Percentiles rank a stretch among this genome's conserved stretches.
phyloP scores from a whole-genome alignment of 2,113 vertebrate genomes.

The Ptychochromis oligacanthus region DNA sequence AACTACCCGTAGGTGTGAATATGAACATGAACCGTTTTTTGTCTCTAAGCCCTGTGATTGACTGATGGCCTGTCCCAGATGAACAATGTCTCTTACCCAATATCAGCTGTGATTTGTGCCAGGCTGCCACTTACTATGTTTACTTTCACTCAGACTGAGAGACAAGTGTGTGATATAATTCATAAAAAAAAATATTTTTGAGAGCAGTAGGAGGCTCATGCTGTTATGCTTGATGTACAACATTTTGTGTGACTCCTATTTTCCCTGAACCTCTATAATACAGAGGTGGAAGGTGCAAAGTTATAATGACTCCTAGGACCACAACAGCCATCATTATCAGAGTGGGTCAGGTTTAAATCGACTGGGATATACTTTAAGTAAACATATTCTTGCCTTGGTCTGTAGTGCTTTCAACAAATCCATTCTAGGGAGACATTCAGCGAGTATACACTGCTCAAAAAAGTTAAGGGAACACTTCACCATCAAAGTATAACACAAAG shows the following conservation, averaged over 20 bases:
- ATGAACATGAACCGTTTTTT: background rate
- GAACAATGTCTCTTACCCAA: background rate
- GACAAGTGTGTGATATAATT: background rate
- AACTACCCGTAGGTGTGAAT: background rate
- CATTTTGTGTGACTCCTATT: background rate
- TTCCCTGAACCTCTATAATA: background rate
- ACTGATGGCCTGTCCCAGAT: background rate
- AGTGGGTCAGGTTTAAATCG: background rate
- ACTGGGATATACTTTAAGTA: background rate
- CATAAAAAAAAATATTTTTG: background rate
- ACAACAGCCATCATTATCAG: background rate
- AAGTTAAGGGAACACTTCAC: background rate
- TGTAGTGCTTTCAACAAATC: background rate
- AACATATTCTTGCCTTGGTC: rapidly evolving
- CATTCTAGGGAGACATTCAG: background rate
- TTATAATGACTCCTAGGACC: background rate
- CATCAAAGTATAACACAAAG: background rate
- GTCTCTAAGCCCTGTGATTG: background rate
- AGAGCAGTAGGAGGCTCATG: background rate
- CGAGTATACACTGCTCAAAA: background rate
- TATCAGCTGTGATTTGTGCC: background rate
- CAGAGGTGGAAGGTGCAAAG: background rate
- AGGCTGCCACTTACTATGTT: background rate
- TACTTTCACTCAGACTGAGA: background rate
- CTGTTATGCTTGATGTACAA: background rate